Evolutionary conservation across 2,113 vertebrate species (phyloP).

Genomic region (Turdus rufiventris): DNA sequence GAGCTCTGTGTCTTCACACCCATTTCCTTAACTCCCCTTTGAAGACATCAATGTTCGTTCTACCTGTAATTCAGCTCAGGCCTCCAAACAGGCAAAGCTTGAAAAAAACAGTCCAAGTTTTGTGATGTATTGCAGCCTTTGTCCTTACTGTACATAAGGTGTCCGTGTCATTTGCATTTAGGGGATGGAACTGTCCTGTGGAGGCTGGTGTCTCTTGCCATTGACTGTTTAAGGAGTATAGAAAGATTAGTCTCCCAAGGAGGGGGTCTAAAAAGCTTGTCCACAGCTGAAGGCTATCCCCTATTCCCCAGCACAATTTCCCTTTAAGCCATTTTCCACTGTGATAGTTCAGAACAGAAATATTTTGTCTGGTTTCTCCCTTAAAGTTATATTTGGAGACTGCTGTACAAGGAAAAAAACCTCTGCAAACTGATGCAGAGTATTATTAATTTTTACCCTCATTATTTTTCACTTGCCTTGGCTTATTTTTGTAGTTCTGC

Average conservation of each 20-base stretch:
- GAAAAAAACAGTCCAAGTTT: neutral
- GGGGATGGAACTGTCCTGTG: neutral
- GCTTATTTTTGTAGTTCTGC: constrained; percentile 58
- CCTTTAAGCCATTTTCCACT: neutral
- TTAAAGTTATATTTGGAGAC: constrained; percentile 42
- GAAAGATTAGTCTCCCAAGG: neutral
- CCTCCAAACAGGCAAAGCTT: neutral
- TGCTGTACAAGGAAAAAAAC: neutral
- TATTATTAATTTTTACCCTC: constrained; percentile 14
- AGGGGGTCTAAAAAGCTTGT: neutral
- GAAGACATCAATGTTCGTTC: neutral
- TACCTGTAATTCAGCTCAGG: neutral
- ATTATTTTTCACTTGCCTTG: constrained; percentile 45
- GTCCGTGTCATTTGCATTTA: neutral
- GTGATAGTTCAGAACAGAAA: constrained; percentile 7
- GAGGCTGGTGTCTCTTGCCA: neutral
- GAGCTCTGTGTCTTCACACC: neutral
- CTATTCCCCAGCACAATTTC: neutral
- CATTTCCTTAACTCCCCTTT: neutral
- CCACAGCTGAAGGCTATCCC: neutral
- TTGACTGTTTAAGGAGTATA: neutral
- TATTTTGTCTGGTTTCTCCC: constrained; percentile 35
- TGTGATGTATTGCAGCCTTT: neutral
- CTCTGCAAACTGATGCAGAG: neutral
- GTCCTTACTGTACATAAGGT: neutral